Base-by-base conservation (phyloP, 2,888 invertebrate species). In the Mythimna pallens region DNA sequence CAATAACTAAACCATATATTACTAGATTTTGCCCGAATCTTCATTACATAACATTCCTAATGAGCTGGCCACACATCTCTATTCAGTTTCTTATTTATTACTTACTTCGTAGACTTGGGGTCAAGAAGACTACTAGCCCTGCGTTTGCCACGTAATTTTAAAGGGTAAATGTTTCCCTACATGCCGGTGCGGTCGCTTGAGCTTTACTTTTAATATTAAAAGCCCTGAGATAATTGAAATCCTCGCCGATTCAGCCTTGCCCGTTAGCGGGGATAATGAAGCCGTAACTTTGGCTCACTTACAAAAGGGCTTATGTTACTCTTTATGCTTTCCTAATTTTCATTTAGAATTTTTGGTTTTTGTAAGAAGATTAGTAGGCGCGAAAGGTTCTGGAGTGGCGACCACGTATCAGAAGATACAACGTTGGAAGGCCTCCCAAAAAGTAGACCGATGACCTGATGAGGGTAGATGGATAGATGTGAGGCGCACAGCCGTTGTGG, bases 201-300 rank as follows among this genome's bases (percentile, higher is more conserved):
- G 64, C 80, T 81, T 80, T 72, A 73, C 78, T 80, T 77, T 80
- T 79, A 80, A 85, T 85, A 86, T 86, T 87, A 84, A 87, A 87
- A 84, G 70, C 78, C 68, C 64, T 70, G 80, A 82, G 88, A 87
- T 90, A 90, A 90, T 90, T 90, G 86, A 89, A 90, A 91, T 88
- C 86, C 87, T 83, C 79, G 80, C 83, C 80, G 83, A 86, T 82
- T 83, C 68, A 81, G 76, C 68, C 71, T 70, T 62, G 50, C 66
- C 62, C 74, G 59, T 65, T 78, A 36, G 65, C 73, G 65, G 78
- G 82, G 67, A 84, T 87, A 87, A 88, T 88, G 84, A 88, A 86
- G 84, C 69, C 63, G 80, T 81, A 70, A 76, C 70, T 76, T 73
- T 50, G 62, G 69, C 50, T 75, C 75, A 73, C 73, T 72, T 74